Evolutionary conservation across 2,797 vertebrate species (phyloP), one percentile per base, ranked within the genome.

Genomic region (Somateria mollissima): DNA sequence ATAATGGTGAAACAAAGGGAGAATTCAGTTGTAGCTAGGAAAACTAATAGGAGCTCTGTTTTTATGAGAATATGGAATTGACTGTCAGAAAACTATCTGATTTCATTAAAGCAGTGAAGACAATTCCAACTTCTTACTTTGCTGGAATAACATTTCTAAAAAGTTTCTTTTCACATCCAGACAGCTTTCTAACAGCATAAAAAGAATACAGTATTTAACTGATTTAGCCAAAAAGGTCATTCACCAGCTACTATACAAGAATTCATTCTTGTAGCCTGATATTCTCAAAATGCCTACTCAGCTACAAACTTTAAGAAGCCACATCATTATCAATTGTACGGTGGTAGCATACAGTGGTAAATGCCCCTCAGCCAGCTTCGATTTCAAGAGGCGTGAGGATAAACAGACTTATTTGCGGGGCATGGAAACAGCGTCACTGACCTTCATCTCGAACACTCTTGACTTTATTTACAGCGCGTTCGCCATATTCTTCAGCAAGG

Each of bases 391-490:
- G 37, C 17, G 21, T n/a, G 60, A 64, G 34, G 45, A 89, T 67
- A 89, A 87, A 67, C 36, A 18, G 4, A 75, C 5, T 20, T 60
- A 34, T 34, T 8, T 65, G 62, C 3, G 43, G 64, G 6, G n/a
- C 32, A 49, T 6, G 15, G 24, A 34, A 67, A 47, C 16, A 24
- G 62, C 3, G 61, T 67, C 77, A 92, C 86, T 92, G 90, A 99
- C 99, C 99, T 99, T 99, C 99, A 11, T 99, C 99, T 58, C 99
- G 98, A 84, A 99, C 99, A 53, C 99, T 99, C 97, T 99, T 99
- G 79, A 99, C 99, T 97, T 99, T 99, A 97, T 99, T 99, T 71
- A 99, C 99, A 2, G 99, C 99, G 89, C 99, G 99, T 97, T 99
- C 99, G 3, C 99, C 98, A 3, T 99, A 99, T 89, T 99, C 99